Base-by-base conservation (phyloP, 2,797 vertebrate species). In the Cynopterus sphinx region DNA sequence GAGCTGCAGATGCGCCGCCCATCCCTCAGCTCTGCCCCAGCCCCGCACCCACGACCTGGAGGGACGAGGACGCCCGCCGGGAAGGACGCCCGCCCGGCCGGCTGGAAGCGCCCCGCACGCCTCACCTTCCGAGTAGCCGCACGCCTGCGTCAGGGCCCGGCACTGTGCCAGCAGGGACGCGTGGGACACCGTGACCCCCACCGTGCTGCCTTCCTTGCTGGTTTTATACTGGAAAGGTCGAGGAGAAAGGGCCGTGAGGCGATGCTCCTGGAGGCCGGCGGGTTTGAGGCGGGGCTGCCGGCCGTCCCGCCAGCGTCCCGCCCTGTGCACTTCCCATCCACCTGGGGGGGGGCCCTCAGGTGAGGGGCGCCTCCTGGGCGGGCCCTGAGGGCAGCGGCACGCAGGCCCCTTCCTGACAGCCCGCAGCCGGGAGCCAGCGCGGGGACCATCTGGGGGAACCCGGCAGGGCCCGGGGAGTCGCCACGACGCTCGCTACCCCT, bases 161-260 rank as follows among this genome's bases (percentile, higher is more conserved):
- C 99, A 99, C 96, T 99, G 99, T 61, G 99, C 99, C 97, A 99
- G 94, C 99, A 99, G 99, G 97, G 99, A 99, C 1, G 99, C 98
- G 51, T 99, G 99, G 70, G 99, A 99, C 92, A 99, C 95, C 0
- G 99, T 99, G 96, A 99, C 98, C 59, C 99, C 99, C 99, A 99
- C 99, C 0, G 99, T 99, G 98, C 99, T 99, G 98, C 99, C 99
- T 96, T 99, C 99, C 97, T 99, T 99, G 98, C 99, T 99, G 97
- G 99, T 99, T 98, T 99, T 99, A 97, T 99, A 99, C 99, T 99
- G 98, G 63, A 97, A 97, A 43, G 57, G 73, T 55, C 61, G 90
- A 87, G 67, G 10, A 51, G 39, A 53, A 22, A 53, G 65, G 41
- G 26, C 16, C 15, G 1, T 90, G 7, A 85, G 6, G 19, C 26